A percentile compares a stretch with the other conserved stretches of the same genome.
Conservation (phyloP, 2,797 vertebrate genomes). For the Crotalus adamanteus region DNA sequence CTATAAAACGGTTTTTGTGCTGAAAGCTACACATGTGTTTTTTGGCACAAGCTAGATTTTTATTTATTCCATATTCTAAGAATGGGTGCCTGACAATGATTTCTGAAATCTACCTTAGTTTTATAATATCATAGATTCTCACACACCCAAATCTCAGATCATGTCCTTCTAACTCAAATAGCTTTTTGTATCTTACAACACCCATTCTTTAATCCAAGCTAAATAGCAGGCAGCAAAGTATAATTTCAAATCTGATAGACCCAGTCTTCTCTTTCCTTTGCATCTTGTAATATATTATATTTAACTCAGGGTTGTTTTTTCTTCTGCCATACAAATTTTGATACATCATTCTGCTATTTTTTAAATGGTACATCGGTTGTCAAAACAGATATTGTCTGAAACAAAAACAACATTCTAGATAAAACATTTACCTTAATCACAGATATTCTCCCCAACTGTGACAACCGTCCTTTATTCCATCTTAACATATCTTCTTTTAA, state of each 20-base stretch:
- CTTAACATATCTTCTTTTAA: not conserved
- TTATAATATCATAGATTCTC: not conserved
- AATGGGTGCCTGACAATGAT: not conserved
- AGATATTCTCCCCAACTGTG: not conserved
- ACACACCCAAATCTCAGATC: not conserved
- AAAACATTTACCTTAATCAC: not conserved
- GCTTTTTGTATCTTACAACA: not conserved
- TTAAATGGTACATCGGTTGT: not conserved
- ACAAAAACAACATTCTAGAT: not conserved
- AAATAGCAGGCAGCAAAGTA: not conserved
- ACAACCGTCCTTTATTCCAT: not conserved
- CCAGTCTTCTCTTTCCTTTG: not conserved
- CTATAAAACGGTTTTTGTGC: not conserved
- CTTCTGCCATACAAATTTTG: not conserved
- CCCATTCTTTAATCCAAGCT: not conserved
- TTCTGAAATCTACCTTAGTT: not conserved
- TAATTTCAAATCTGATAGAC: not conserved
- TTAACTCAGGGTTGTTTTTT: not conserved
- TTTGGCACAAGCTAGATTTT: not conserved
- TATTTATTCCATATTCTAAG: not conserved
- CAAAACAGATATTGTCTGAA: not conserved
- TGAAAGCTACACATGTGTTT: not conserved
- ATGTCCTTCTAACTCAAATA: not conserved
- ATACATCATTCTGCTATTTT: not conserved
- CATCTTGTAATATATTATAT: not conserved